Conservation (phyloP, 2,888 invertebrate genomes). For the Chrysodeixis includens region DNA sequence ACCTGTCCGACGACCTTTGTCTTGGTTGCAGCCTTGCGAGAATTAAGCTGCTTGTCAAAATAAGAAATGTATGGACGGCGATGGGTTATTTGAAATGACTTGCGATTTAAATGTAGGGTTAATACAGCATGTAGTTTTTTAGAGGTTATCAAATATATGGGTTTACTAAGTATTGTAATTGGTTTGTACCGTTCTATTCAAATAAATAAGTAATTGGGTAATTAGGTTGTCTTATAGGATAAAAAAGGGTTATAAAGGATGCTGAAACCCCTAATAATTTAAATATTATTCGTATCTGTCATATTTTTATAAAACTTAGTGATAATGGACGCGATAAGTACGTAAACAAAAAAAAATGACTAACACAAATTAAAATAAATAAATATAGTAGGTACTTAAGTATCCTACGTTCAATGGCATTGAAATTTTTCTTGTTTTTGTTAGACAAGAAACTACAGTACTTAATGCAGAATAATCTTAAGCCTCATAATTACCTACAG, state of each 20-base stretch:
- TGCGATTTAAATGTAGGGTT: slow-evolving; percentile 1
- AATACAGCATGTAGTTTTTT: not conserved
- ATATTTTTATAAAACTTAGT: too few species aligned
- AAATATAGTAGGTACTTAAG: slow-evolving; percentile 22
- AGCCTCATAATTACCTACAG: slow-evolving; percentile 32
- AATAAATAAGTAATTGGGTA: too few species aligned
- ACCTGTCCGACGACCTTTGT: slow-evolving; percentile 81
- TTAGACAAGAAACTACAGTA: slow-evolving; percentile 37
- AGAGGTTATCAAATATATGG: not conserved
- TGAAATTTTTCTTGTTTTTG: slow-evolving; percentile 43
- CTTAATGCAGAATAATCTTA: slow-evolving; percentile 33
- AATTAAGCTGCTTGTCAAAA: slow-evolving; percentile 60
- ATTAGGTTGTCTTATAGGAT: too few species aligned
- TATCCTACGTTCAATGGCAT: slow-evolving; percentile 38
- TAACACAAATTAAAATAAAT: slow-evolving; percentile 31
- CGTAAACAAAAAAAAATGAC: slow-evolving; percentile 2
- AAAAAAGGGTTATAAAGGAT: too few species aligned
- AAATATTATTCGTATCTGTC: too few species aligned
- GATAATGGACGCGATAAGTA: slow-evolving; percentile 1
- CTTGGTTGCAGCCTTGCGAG: slow-evolving; percentile 54
- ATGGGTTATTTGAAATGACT: slow-evolving; percentile 41
- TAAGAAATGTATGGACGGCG: slow-evolving; percentile 40
- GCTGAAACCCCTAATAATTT: too few species aligned
- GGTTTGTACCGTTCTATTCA: too few species aligned
- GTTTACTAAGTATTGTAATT: too few species aligned